Evolutionary conservation across 2,888 invertebrate genomes (phyloP).

Genomic region (Rhagonycha lutea): DNA sequence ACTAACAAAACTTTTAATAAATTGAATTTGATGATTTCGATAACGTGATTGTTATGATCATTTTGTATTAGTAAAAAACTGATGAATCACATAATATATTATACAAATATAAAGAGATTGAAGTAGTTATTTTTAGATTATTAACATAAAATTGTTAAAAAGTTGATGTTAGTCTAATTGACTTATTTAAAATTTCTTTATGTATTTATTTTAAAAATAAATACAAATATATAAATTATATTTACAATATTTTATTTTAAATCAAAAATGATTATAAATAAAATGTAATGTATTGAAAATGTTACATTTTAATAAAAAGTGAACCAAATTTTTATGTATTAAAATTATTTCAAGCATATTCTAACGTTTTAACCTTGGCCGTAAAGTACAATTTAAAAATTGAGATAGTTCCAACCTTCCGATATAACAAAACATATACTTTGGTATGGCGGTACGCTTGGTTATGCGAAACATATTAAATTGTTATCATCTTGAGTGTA

Average conservation of each 20-base stretch:
- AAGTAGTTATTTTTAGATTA: not conserved
- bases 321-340: not conserved
- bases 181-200: not conserved
- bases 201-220: not conserved
- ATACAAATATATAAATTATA: not conserved
- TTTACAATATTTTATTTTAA: not conserved
- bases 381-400: too few relatives aligned
- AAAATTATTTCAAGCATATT: too few relatives aligned
- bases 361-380: too few relatives aligned
- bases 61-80: not conserved
- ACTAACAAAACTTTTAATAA: not conserved
- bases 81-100: not conserved
- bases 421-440: too few relatives aligned
- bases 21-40: not conserved
- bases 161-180: not conserved
- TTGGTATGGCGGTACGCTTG: too few relatives aligned
- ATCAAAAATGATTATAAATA: not conserved
- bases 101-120: not conserved
- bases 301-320: not conserved
- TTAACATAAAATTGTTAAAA: not conserved
- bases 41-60: not conserved
- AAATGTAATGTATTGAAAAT: not conserved
- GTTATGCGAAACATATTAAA: too few relatives aligned
- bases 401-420: too few relatives aligned
- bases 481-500: too few relatives aligned